Evolutionary conservation across 2,797 vertebrate species (phyloP).

Genomic region (Ataeniobius toweri): DNA sequence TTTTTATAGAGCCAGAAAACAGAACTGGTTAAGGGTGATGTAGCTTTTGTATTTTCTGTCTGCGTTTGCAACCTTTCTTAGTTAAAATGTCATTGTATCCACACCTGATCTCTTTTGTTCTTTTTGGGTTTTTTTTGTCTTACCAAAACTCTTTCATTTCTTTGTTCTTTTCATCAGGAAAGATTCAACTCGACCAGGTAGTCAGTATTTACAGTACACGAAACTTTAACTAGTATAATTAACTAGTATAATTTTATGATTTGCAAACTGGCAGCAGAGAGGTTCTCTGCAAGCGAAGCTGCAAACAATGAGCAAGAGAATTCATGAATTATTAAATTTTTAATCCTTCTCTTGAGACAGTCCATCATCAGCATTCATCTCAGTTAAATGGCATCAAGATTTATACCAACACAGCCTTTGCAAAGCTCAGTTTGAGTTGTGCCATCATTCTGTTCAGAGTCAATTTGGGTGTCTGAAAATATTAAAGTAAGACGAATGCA

Average conservation of each 20-base stretch:
- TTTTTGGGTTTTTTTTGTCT: background rate
- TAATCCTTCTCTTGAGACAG: background rate
- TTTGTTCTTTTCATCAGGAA: too few relatives aligned
- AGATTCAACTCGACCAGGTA: background rate
- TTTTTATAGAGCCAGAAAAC: conserved; percentile 36
- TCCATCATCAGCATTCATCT: background rate
- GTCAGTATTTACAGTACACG: background rate
- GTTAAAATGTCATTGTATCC: too few relatives aligned
- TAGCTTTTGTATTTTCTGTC: conserved; percentile 10
- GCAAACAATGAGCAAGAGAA: background rate
- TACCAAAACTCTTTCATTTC: background rate
- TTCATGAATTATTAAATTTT: background rate
- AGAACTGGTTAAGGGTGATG: conserved; percentile 33
- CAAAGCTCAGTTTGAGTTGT: background rate
- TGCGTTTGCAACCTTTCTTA: conserved; percentile 10
- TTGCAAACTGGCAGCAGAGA: background rate
- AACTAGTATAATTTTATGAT: background rate
- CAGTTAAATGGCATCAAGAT: background rate
- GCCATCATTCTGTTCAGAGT: background rate
- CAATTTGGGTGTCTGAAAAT: background rate
- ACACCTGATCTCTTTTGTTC: background rate
- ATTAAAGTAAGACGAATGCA: background rate
- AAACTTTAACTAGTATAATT: background rate
- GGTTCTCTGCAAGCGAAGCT: background rate
- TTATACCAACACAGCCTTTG: background rate